Conservation (phyloP, 2,797 vertebrate species). For the Chiloscyllium punctatum region DNA sequence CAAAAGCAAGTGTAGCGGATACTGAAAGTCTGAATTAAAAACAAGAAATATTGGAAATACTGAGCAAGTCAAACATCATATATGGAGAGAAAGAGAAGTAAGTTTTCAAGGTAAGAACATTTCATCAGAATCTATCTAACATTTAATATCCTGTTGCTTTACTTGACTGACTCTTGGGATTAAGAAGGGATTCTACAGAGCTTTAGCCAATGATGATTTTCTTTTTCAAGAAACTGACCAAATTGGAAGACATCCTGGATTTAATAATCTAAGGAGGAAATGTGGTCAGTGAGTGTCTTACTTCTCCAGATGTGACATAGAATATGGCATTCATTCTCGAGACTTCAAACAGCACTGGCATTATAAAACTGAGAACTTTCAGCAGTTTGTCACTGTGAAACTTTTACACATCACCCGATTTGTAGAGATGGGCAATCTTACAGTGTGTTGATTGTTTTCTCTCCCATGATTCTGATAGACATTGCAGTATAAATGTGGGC, state of each 20-base stretch:
- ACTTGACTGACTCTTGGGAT: not conserved
- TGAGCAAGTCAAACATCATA: not conserved
- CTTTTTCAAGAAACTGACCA: not conserved
- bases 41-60: not conserved
- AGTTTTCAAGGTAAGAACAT: not conserved
- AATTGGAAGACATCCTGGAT: not conserved
- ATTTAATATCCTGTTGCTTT: not conserved
- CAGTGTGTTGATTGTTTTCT: too few relatives aligned
- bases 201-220: not conserved
- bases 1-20: not conserved
- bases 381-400: too few relatives aligned
- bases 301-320: too few relatives aligned
- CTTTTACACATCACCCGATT: too few relatives aligned
- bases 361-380: too few relatives aligned
- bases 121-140: not conserved
- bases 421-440: too few relatives aligned
- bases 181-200: not conserved
- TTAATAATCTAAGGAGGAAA: not conserved
- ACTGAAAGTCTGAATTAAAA: not conserved
- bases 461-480: too few relatives aligned
- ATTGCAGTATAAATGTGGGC: too few relatives aligned
- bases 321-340: too few relatives aligned
- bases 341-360: too few relatives aligned
- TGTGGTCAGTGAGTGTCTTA: not conserved
- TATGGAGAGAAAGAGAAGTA: not conserved